Evolutionary conservation across 2,888 invertebrate species (phyloP), one percentile per base, ranked within the genome.

Genomic region (Yponomeuta malinellus): DNA sequence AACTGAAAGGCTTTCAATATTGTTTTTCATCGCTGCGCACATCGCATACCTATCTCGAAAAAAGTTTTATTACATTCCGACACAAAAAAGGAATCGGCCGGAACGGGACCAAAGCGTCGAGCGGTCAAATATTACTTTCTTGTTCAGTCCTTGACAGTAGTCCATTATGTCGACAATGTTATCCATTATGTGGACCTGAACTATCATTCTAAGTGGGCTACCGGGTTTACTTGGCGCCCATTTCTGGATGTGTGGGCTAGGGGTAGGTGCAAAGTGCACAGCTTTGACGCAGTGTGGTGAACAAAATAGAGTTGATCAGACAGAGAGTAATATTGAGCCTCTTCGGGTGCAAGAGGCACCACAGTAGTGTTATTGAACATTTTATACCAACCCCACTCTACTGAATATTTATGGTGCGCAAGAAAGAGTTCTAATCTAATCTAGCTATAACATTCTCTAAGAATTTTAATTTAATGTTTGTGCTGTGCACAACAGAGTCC

Each of bases 21-120:
- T 64, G 29, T 64, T 64, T 29, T 31, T 59, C 15, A 59, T 59
- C 15, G 52, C 52, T 59, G 52, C 77, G 77, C 79, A 77, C 77
- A 77, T 78, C 80, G 81, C 82, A 79, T 80, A 78, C 81, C 81
- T 80, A 82, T 81, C 79, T 77, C 76, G 80, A 80, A 81, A 83
- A 84, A 85, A 83, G 81, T 87, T 87, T 87, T 85, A 89, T 88
- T 85, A 83, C 85, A 85, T 85, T 85, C 84, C 82, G 77, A 75
- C 80, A 82, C 83, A 82, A 79, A 79, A 79, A 78, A 75, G 78
- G 12, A 81, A 80, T 79, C 81, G 78, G 73, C 74, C 4, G 43
- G 43, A 8, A 43, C 43, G 43, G 72, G 84, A 79, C 78, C 1
- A 3, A 9, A 8, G 43, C 43, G 43, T 8, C 43, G 43, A 43